A percentile compares a stretch with the other conserved stretches of the same genome.
phyloP scores from a whole-genome alignment of 2,888 invertebrate genomes.

The Acleris literana region DNA sequence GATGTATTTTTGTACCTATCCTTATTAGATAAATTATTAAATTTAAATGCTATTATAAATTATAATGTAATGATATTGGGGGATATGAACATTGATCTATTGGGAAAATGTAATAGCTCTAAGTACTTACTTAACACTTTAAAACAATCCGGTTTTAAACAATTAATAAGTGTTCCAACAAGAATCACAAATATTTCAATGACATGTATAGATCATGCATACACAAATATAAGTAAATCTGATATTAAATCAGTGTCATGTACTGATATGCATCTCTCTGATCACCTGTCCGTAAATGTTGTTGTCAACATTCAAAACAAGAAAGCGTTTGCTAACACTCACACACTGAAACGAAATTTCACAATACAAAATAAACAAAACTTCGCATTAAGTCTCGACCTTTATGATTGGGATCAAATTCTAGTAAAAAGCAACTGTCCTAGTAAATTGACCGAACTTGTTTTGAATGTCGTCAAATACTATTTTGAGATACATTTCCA shows the following conservation, averaged over 20 bases:
- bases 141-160: conserved; percentile 5
- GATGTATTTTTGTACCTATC: conserved; percentile 7
- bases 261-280: not conserved
- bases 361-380: not conserved
- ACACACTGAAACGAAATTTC: not conserved
- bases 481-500: conserved; percentile 9
- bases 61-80: conserved; percentile 7
- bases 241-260: not conserved
- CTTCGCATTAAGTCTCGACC: not conserved
- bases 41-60: conserved; percentile 6
- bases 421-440: not conserved
- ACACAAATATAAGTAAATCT: conserved; percentile 7
- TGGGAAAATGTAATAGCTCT: conserved; percentile 1
- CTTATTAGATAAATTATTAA: not conserved
- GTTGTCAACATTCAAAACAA: conserved; percentile 2
- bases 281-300: conserved; percentile 1
- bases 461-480: conserved; percentile 4
- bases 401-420: not conserved
- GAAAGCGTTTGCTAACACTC: not conserved
- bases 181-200: not conserved
- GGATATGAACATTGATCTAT: not conserved
- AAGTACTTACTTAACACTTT: not conserved
- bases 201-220: conserved; percentile 10
- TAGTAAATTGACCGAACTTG: not conserved
- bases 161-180: not conserved